Evolutionary conservation across 2,113 vertebrate species (phyloP).

Genomic region (Pangasianodon hypophthalmus): DNA sequence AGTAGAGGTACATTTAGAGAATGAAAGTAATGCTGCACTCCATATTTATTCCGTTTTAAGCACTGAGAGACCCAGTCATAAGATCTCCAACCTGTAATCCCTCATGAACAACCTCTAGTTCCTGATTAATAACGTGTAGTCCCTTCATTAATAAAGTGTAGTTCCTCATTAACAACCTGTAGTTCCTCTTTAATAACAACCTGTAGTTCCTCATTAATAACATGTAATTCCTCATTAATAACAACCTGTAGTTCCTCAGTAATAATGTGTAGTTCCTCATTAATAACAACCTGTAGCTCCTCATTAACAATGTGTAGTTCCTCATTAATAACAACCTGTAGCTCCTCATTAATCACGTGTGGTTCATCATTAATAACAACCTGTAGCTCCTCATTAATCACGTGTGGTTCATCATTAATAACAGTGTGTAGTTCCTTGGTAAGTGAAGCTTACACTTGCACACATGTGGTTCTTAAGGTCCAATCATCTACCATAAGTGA

Average conservation of each 20-base stretch:
- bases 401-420: not conserved
- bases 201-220: not conserved
- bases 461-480: not conserved
- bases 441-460: not conserved
- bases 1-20: too few species aligned
- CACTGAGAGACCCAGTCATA: too few species aligned
- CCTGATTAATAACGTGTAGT: not conserved
- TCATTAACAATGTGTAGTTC: not conserved
- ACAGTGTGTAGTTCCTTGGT: too few species aligned
- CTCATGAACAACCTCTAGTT: not conserved
- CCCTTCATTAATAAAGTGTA: not conserved
- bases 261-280: not conserved
- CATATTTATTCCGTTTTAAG: too few species aligned
- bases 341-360: not conserved
- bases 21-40: too few species aligned
- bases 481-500: not conserved
- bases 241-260: not conserved
- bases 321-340: not conserved
- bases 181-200: not conserved
- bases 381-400: not conserved
- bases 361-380: not conserved
- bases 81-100: not conserved
- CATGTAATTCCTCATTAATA: not conserved
- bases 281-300: not conserved
- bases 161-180: not conserved